phyloP scores from a whole-genome alignment of 2,113 vertebrate species.

The Bungarus multicinctus region DNA sequence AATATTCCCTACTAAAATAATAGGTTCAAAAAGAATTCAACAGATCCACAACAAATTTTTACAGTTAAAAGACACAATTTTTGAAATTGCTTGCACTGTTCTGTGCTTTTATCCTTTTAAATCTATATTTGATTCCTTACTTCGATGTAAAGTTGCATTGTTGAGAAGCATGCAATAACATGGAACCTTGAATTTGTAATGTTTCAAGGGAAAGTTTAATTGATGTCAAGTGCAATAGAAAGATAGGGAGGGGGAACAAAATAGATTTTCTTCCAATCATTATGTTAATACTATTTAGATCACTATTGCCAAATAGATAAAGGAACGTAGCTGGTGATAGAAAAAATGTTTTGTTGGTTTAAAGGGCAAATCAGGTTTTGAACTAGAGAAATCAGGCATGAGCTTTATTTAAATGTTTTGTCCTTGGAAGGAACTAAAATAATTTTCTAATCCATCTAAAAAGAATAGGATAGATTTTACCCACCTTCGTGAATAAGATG shows the following conservation, averaged over 20 bases:
- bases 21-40: not conserved
- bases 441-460: not conserved
- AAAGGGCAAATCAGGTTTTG: not conserved
- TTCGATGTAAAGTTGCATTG: not conserved
- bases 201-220: not conserved
- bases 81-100: not conserved
- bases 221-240: not conserved
- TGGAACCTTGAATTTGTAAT: not conserved
- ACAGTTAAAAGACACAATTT: not conserved
- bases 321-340: not conserved
- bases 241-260: not conserved
- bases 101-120: not conserved
- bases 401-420: not conserved
- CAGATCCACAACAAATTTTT: not conserved
- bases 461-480: not conserved
- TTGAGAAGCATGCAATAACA: not conserved
- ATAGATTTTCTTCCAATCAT: not conserved
- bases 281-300: not conserved
- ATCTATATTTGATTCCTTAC: not conserved
- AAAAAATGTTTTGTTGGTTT: not conserved
- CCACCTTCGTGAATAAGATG: not conserved
- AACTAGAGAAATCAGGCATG: not conserved
- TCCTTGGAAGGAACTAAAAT: not conserved
- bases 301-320: not conserved
- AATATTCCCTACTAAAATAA: not conserved